Evolutionary conservation across 2,888 invertebrate genomes (phyloP).

Genomic region (Heliconius sara): DNA sequence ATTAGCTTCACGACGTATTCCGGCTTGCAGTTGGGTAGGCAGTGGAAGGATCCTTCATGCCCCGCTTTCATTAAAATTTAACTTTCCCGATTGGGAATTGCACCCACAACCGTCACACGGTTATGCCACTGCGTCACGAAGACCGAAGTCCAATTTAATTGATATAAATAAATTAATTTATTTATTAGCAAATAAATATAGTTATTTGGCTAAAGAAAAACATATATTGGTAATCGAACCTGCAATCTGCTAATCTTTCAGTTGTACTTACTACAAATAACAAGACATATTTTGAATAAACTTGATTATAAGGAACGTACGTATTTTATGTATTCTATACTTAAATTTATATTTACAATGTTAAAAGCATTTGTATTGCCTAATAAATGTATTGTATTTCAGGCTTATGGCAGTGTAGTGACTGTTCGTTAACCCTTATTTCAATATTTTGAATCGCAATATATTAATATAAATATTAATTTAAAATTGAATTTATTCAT

Average conservation of each 20-base stretch:
- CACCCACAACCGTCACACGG: too few species aligned
- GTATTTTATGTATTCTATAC: background rate
- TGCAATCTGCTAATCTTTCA: background rate
- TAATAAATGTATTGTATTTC: background rate
- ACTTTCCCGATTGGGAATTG: too few species aligned
- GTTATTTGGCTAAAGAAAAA: background rate
- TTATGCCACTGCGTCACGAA: too few species aligned
- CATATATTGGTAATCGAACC: background rate
- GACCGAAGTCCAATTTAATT: background rate
- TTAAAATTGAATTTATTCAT: background rate
- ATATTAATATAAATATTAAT: constrained; percentile 8
- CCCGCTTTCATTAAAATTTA: too few species aligned
- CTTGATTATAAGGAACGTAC: too few species aligned
- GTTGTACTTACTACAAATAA: background rate
- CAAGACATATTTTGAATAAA: background rate
- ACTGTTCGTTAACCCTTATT: constrained; percentile 1
- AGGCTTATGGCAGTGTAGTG: background rate
- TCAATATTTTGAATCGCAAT: background rate
- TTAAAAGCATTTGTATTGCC: background rate
- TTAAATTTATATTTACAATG: background rate
- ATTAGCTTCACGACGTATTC: too few species aligned
- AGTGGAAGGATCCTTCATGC: too few species aligned
- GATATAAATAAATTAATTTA: background rate
- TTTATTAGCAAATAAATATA: background rate
- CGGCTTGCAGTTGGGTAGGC: too few species aligned